Base-by-base conservation (phyloP, 2,797 vertebrate genomes). In the Dendrocincla fuliginosa region DNA sequence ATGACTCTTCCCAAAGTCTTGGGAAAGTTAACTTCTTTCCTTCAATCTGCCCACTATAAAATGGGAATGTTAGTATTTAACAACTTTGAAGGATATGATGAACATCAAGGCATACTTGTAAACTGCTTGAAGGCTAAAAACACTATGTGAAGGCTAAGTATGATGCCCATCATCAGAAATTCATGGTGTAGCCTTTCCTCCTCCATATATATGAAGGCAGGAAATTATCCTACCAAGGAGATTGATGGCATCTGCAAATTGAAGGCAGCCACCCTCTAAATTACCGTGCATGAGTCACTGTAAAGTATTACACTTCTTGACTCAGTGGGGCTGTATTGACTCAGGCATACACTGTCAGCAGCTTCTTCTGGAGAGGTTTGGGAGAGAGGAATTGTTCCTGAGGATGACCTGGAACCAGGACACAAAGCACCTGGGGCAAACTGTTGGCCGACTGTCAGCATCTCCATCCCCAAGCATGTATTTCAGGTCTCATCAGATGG, bases 261-360 rank as follows among this genome's bases (percentile, higher is more conserved):
- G 69, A 65, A 84, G 82, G 94, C 84, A 92, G 89, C 55, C 73
- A 92, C 79, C 73, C 65, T 94, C 84, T 69, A 68, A 94, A 89
- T 92, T 85, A 91, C 70, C 37, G 41, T 67, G 82, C 47, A 93
- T 96, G 95, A 96, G 82, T 96, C 96, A 96, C 82, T 90, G 65
- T 2, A 53, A 84, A 85, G 59, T 33, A 35, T 82, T 53, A 25
- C 7, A 80, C 57, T 24, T 53, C 79, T 86, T 60, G 47, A 68
- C 60, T 93, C 89, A 79, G 42, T 60, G 49, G 49, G 65, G 61
- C 74, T 75, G 28, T 16, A 59, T 15, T 81, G 65, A 69, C 46
- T 80, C 3, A 0, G 53, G 69, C 33, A 56, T 15, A 35, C 32
- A 39, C 16, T 70, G 63, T 55, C 89, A 94, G 76, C 53, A 89